Percentiles rank a stretch among this genome's conserved stretches.
Conservation (phyloP, 2,888 invertebrate genomes). For the Seladonia tumulorum region DNA sequence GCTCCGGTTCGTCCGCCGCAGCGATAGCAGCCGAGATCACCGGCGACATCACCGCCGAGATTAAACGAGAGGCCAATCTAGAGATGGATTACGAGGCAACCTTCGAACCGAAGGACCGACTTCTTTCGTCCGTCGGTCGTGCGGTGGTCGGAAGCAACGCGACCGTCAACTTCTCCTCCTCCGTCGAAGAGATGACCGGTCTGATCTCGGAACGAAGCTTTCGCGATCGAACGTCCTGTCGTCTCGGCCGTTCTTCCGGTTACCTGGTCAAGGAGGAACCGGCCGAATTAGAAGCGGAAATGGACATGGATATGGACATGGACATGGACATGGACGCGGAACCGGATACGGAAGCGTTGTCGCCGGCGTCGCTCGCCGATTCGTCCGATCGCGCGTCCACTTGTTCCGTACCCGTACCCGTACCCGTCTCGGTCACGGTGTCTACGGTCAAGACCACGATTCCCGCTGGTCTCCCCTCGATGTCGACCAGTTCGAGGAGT, state of each 20-base stretch:
- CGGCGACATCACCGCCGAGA: conserved; percentile 37
- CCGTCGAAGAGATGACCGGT: conserved; percentile 59
- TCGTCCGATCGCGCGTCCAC: neutral
- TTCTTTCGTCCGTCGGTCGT: conserved; percentile 44
- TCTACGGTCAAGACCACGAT: conserved; percentile 43
- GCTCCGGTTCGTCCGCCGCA: neutral
- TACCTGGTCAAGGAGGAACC: conserved; percentile 84
- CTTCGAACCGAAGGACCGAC: conserved; percentile 60
- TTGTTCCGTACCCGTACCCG: neutral
- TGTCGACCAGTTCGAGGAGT: neutral
- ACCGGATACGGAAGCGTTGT: conserved; percentile 6
- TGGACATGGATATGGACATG: conserved; percentile 28
- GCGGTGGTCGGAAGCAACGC: neutral
- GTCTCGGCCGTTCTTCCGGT: conserved; percentile 50
- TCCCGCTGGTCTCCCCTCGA: neutral
- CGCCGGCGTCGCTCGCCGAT: neutral
- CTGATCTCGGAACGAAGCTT: conserved; percentile 67
- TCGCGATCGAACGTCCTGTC: conserved; percentile 68
- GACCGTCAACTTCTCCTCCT: conserved; percentile 18
- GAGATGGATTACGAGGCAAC: conserved; percentile 72
- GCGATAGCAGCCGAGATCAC: neutral
- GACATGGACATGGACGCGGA: conserved; percentile 12
- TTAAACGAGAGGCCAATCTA: conserved; percentile 73
- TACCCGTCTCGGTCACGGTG: neutral
- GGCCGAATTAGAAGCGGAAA: conserved; percentile 74